These are phyloP conservation scores for Tigriopus japonicus DNA, from an alignment of 1,140 invertebrate genomes.

Conservation along the genomic window DNA sequence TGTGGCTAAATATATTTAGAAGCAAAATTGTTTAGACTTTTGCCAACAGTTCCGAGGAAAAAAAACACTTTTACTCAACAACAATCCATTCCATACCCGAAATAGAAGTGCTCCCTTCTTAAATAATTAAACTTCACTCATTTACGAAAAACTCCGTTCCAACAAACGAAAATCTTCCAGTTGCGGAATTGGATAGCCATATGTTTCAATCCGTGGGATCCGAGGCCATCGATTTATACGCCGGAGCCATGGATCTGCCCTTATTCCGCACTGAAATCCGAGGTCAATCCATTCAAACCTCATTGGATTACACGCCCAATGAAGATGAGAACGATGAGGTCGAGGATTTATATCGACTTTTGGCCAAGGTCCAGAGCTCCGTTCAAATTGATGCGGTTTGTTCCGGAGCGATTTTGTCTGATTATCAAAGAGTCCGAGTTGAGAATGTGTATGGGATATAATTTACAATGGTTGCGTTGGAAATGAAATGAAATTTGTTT, in stretches of 20 bases:
- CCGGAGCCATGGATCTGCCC: conserved; percentile 80
- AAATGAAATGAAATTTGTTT: not conserved
- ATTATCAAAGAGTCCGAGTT: conserved; percentile 89
- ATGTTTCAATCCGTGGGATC: conserved; percentile 99
- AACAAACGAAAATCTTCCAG: too few species aligned
- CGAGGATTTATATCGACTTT: conserved; percentile 81
- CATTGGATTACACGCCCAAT: too few species aligned
- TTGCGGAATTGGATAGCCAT: conserved; percentile 94
- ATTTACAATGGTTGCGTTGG: too few species aligned
- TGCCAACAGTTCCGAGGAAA: too few species aligned
- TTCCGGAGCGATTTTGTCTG: conserved; percentile 88
- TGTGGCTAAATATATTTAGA: too few species aligned
- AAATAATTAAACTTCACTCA: conserved; percentile 28
- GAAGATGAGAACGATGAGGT: too few species aligned
- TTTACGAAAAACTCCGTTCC: too few species aligned
- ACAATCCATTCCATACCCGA: not conserved
- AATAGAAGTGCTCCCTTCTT: conserved; percentile 7
- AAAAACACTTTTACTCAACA: conserved; percentile 8
- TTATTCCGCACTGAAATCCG: conserved; percentile 58
- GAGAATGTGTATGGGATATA: conserved; percentile 82
- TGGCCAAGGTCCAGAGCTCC: conserved; percentile 57
- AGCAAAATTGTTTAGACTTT: too few species aligned
- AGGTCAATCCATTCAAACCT: too few species aligned
- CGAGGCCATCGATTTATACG: conserved; percentile 74
- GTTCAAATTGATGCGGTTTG: conserved; percentile 74